Evolutionary conservation across 2,888 invertebrate species (phyloP), one percentile per base, ranked within the genome.

Genomic region (Trichopria drosophilae): DNA sequence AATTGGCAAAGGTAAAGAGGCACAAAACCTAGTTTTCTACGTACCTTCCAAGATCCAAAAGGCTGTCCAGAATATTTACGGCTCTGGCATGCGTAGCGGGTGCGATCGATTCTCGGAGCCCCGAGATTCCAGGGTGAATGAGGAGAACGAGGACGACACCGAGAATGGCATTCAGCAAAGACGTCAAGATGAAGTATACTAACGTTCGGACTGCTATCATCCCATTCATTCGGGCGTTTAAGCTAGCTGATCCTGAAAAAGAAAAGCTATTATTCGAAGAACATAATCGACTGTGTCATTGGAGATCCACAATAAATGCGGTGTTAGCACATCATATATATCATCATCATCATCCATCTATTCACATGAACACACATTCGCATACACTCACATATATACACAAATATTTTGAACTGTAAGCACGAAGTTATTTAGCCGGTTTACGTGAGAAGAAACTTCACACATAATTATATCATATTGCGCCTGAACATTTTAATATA

Each of bases 21-120:
- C 6, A 6, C 9, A 6, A 19, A 19, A 39, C 6, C 13, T 22
- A 32, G 12, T n/a, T 26, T 39, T 28, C 45, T 24, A 50, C 79
- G 77, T 74, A 91, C 90, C 93, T 84, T 68, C 94, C 90, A 70
- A 94, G 84, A 80, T 94, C 94, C 68, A 94, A 78, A 60, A 93
- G 81, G 65, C 92, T 92, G 70, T 94, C 93, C 74, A 93, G 76
- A 63, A 90, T 83, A 70, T 85, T 87, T 52, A 87, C 85, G 55
- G 84, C 82, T 52, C 82, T 78, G 59, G 79, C 81, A 48, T 78
- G 80, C 53, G 77, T 76, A 22, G 77, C 63, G n/a, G 72, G 62
- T 18, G 77, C 72, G 23, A 76, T 71, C 55, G 77, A 66, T 43
- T 82, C 81, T 63, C 81, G 82, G 60, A 86, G 66, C 55, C 84